phyloP scores from a whole-genome alignment of 1,140 invertebrate species.

The Pseudobourletiella spinata region DNA sequence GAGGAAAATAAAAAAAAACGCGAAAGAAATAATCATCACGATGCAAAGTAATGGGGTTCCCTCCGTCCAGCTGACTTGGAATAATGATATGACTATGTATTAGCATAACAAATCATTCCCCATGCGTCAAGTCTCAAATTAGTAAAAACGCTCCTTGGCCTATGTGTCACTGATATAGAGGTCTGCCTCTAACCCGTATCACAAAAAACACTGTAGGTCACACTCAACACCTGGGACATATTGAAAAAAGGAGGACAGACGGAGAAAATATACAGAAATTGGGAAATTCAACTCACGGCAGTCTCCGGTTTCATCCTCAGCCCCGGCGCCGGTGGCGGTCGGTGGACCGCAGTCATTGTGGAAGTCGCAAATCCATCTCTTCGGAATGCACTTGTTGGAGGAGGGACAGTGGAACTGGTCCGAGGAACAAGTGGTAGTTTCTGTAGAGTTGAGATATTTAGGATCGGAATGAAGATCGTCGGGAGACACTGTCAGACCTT shows the following conservation, averaged over 20 bases:
- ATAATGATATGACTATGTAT: too few relatives aligned
- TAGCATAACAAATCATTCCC: too few relatives aligned
- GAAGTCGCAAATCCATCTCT: constrained; percentile 32
- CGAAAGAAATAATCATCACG: not conserved
- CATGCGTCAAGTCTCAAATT: too few relatives aligned
- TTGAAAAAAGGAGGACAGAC: not conserved
- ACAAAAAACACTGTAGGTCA: too few relatives aligned
- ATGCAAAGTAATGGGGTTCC: not conserved
- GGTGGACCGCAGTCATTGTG: constrained; percentile 29
- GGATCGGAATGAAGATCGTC: too few relatives aligned
- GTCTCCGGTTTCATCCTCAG: constrained; percentile 21
- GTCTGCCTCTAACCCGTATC: too few relatives aligned
- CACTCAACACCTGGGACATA: too few relatives aligned
- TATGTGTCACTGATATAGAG: too few relatives aligned
- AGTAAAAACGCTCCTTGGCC: too few relatives aligned
- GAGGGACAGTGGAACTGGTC: constrained; percentile 33
- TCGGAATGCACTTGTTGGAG: constrained; percentile 33
- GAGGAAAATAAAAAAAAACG: not conserved
- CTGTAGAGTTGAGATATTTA: constrained; percentile 14
- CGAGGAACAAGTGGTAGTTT: constrained; percentile 29
- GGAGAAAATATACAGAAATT: not conserved
- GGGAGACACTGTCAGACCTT: constrained; percentile 4
- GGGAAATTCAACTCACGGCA: constrained; percentile 23
- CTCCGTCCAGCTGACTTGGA: too few relatives aligned
- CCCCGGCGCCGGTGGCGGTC: not conserved